Evolutionary conservation across 2,797 vertebrate species (phyloP).

Genomic region (Amazona finschi): DNA sequence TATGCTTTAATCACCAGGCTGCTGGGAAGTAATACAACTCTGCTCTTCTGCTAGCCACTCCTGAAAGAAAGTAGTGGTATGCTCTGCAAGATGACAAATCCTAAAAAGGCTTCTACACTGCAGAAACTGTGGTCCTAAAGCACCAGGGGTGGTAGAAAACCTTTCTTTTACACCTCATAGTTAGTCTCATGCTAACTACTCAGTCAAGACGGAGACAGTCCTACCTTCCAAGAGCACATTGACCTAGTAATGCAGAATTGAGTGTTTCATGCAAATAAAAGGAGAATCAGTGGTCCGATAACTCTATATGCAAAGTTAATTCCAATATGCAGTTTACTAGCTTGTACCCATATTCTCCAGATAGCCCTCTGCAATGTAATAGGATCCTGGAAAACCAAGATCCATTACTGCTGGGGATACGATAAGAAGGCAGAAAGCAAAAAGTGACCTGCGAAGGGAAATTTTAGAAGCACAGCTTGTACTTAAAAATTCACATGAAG

Average conservation of each 20-base stretch:
- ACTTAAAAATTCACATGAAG: neutral
- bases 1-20: neutral
- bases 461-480: neutral
- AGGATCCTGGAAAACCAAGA: neutral
- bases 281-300: neutral
- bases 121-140: neutral
- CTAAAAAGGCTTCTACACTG: neutral
- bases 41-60: neutral
- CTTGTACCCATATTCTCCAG: neutral
- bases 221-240: neutral
- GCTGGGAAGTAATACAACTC: neutral
- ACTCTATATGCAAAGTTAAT: neutral
- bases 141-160: neutral
- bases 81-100: neutral
- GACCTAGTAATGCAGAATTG: neutral
- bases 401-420: neutral
- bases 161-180: accelerated
- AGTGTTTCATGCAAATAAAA: neutral
- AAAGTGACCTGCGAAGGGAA: neutral
- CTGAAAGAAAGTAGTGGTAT: neutral
- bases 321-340: neutral
- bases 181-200: neutral
- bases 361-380: neutral
- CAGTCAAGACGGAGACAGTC: neutral
- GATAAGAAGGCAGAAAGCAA: neutral